These are phyloP conservation scores for Petrocephalus microphthalmus DNA, from an alignment of 2,113 vertebrate species.

Conservation along the genomic window DNA sequence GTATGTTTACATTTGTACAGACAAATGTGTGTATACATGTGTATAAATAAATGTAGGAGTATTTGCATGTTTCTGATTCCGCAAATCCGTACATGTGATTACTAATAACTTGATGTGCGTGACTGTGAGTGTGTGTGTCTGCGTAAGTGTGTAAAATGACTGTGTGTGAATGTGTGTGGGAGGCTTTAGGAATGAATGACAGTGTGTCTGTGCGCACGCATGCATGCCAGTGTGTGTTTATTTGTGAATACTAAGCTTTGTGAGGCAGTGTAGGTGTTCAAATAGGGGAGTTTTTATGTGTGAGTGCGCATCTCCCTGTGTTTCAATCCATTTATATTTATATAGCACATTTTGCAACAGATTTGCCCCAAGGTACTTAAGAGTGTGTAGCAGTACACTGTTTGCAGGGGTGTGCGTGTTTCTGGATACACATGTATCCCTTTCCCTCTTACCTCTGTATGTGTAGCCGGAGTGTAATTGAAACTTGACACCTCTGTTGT, in stretches of 20 bases:
- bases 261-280: not conserved
- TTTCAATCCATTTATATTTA: not conserved
- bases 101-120: not conserved
- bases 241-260: not conserved
- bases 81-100: not conserved
- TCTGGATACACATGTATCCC: constrained; percentile 19
- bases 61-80: not conserved
- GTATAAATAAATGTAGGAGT: not conserved
- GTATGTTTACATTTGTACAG: not conserved
- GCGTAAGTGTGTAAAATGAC: constrained; percentile 33
- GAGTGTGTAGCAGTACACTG: not conserved
- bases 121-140: constrained; percentile 38
- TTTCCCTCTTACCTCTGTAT: not conserved
- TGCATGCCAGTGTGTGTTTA: not conserved
- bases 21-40: not conserved
- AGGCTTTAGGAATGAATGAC: not conserved
- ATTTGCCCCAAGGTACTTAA: not conserved
- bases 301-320: not conserved
- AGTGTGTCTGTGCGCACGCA: not conserved
- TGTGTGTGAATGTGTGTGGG: constrained; percentile 16
- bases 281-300: not conserved
- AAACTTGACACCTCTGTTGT: constrained; percentile 2
- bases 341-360: not conserved
- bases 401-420: constrained; percentile 13
- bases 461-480: not conserved